Evolutionary conservation across 1,140 invertebrate genomes (phyloP).

Genomic region (Atopsyche davidsoni): DNA sequence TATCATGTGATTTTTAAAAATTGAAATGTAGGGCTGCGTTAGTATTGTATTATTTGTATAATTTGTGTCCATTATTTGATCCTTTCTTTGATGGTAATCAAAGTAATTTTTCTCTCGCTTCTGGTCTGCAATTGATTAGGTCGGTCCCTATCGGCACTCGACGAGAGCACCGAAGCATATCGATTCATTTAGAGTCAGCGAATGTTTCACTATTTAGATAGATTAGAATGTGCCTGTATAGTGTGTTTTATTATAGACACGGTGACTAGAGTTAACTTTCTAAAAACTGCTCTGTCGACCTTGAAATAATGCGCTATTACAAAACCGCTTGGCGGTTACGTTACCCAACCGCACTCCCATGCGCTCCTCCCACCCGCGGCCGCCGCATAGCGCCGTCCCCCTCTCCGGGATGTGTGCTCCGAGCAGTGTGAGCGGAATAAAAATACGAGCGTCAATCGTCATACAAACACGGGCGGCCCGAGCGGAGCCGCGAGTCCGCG

Average conservation of each 20-base stretch:
- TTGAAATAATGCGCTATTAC: conserved; percentile 50
- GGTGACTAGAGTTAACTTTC: conserved; percentile 43
- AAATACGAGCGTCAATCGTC: not conserved
- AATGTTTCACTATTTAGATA: not conserved
- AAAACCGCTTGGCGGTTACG: conserved; percentile 44
- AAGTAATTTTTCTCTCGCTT: too few species aligned
- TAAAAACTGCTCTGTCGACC: conserved; percentile 50
- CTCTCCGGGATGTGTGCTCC: too few species aligned
- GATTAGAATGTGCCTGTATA: not conserved
- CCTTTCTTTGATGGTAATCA: too few species aligned
- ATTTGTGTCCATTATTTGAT: too few species aligned
- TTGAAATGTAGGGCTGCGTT: too few species aligned
- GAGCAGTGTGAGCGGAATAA: conserved; percentile 3
- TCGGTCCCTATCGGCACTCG: not conserved
- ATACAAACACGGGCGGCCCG: not conserved
- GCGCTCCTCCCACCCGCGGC: too few species aligned
- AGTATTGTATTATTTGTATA: too few species aligned
- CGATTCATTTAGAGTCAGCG: too few species aligned
- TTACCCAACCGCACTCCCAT: too few species aligned
- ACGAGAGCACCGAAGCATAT: conserved; percentile 3
- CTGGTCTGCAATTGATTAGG: too few species aligned
- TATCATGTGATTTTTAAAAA: too few species aligned
- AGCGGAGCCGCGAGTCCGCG: not conserved
- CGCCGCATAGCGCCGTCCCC: too few species aligned
- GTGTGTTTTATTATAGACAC: conserved; percentile 12